Evolutionary conservation across 2,888 invertebrate genomes (phyloP), one percentile per base, ranked within the genome.

Genomic region (Apomyelois bistriatella): DNA sequence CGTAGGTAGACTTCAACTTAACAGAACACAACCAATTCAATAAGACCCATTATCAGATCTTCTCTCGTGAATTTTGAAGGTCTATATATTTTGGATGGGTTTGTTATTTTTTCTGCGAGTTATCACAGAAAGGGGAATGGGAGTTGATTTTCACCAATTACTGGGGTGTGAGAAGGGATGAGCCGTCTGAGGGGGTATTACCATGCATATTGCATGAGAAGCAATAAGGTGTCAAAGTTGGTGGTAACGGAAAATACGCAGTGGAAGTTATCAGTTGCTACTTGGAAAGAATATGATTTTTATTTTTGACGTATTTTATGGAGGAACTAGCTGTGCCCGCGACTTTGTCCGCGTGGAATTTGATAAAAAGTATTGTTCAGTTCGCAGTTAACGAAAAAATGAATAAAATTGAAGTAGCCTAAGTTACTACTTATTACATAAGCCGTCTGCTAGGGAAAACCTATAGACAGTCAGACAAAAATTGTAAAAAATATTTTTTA

Each of bases 161-260:
- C 71, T 64, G 62, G 70, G 71, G 67, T 59, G 61, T 58, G 57
- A 58, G 59, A 43, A 51, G 59, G 62, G 68, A 55, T 56, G 61
- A 60, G 61, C 51, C 59, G 67, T 76, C 74, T 76, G 72, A 65
- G 68, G 68, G 72, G 70, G 76, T 76, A 79, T 81, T 74, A 79
- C 72, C 81, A 85, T 85, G 83, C 81, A 85, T 85, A 85, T 84
- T 85, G 79, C 83, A 85, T 83, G 83, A 83, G 80, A 61, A 61
- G 70, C 76, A 79, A 84, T 84, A 83, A 78, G 76, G 74, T 78
- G 82, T 78, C 78, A 78, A 81, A 80, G 72, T 77, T 62, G 67
- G 65, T 60, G 66, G 64, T 62, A 62, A 61, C 60, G 65, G 68
- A 72, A 74, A 72, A 72, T 72, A 57, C 54, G 53, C 16, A 48